Conservation (phyloP, 1,140 invertebrate genomes). For the Heliconius hermathena region DNA sequence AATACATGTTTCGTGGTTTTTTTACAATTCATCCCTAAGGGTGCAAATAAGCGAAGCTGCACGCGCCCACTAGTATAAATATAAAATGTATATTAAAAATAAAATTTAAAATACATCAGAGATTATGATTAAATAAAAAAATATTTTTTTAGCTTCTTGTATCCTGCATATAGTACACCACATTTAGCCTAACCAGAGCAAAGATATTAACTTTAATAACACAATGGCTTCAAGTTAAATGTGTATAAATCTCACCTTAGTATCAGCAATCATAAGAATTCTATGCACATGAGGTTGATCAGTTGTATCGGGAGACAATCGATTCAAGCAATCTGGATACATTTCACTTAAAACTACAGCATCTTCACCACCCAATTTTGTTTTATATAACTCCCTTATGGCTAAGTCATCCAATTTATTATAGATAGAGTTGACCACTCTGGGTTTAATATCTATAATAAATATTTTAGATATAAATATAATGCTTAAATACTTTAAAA, state of each 20-base stretch:
- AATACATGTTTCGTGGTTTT: too few relatives aligned
- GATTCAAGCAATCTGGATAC: slow-evolving; percentile 70
- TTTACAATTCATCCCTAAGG: too few relatives aligned
- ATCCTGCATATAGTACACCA: too few relatives aligned
- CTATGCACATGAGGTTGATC: slow-evolving; percentile 65
- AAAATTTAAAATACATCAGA: too few relatives aligned
- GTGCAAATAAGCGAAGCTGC: too few relatives aligned
- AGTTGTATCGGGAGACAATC: slow-evolving; percentile 69
- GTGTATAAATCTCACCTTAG: slow-evolving; percentile 55
- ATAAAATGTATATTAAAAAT: too few relatives aligned
- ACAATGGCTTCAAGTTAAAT: background rate
- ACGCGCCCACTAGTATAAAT: too few relatives aligned
- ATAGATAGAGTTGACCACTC: slow-evolving; percentile 57
- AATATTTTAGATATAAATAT: background rate
- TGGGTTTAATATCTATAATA: slow-evolving; percentile 67
- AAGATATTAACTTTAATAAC: too few relatives aligned
- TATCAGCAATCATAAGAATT: slow-evolving; percentile 75
- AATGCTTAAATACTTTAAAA: background rate
- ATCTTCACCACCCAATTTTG: slow-evolving; percentile 57
- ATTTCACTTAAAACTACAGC: slow-evolving; percentile 64
- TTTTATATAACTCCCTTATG: slow-evolving; percentile 50
- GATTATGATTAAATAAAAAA: too few relatives aligned
- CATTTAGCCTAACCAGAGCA: too few relatives aligned
- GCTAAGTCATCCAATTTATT: slow-evolving; percentile 65
- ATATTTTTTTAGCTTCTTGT: too few relatives aligned